A percentile compares a stretch with the other conserved stretches of the same genome.
Evolutionary conservation across 2,113 vertebrate species (phyloP).

Genomic region (Myotis lucifugus): DNA sequence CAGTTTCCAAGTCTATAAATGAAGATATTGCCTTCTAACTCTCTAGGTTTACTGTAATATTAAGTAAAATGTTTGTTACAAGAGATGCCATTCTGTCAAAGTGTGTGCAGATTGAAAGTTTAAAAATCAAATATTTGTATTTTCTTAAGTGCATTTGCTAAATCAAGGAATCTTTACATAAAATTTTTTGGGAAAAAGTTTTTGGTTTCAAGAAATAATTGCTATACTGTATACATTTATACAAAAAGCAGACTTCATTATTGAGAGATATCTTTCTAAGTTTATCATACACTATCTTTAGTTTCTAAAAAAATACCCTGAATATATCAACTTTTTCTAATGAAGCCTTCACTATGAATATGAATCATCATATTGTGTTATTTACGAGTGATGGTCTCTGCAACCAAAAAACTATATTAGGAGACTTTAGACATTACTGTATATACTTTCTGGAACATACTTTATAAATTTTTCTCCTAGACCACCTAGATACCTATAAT

Average conservation of each 20-base stretch:
- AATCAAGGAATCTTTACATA: neutral
- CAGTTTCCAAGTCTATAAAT: neutral
- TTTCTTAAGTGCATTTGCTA: neutral
- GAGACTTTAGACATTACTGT: neutral
- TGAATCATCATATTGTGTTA: neutral
- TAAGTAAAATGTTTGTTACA: neutral
- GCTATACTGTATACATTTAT: neutral
- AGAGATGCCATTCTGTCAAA: neutral
- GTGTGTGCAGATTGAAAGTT: neutral
- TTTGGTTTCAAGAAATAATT: neutral
- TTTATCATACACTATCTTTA: neutral
- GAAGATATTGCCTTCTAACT: neutral
- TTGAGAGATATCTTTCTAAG: neutral
- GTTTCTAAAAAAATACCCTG: neutral
- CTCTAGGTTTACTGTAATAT: neutral
- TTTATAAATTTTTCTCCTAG: neutral
- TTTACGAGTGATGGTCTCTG: neutral
- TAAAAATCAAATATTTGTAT: neutral
- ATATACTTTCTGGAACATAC: neutral
- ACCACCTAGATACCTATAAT: neutral
- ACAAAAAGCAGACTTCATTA: neutral
- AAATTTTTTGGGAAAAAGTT: neutral
- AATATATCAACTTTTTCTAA: neutral
- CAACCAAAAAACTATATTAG: neutral
- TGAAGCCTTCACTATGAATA: neutral